Percentiles rank a stretch among this genome's conserved stretches.
phyloP scores from a whole-genome alignment of 2,888 invertebrate genomes.

The Parasteatoda lunata region DNA sequence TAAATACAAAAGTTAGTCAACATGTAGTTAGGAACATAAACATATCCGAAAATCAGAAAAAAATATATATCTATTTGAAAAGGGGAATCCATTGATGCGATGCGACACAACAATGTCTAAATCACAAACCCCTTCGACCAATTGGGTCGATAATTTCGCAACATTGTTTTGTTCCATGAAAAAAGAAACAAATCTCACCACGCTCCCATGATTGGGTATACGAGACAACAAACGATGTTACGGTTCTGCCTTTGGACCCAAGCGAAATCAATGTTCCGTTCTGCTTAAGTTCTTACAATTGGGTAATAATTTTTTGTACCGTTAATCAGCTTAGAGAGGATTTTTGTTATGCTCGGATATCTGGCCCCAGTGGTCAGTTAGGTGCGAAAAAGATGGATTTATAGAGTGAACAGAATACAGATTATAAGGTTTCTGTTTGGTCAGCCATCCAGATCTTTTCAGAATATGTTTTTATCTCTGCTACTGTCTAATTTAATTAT shows the following conservation, averaged over 20 bases:
- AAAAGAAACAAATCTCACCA: neutral
- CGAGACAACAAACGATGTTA: constrained; percentile 30
- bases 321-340: constrained; percentile 4
- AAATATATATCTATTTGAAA: too few species aligned
- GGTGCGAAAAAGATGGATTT: neutral
- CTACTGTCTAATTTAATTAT: neutral
- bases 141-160: constrained; percentile 42
- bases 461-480: neutral
- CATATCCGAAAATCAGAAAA: too few species aligned
- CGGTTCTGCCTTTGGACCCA: constrained; percentile 33
- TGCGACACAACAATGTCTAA: constrained; percentile 27
- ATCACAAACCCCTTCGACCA: neutral
- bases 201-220: constrained; percentile 14
- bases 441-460: constrained; percentile 2
- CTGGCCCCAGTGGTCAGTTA: constrained; percentile 8
- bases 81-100: neutral
- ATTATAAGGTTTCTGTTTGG: constrained; percentile 31
- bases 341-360: constrained; percentile 8
- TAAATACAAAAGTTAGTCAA: too few species aligned
- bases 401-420: neutral
- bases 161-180: constrained; percentile 31
- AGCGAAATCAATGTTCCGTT: constrained; percentile 53
- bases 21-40: too few species aligned
- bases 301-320: constrained; percentile 3
- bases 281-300: constrained; percentile 15